Conservation (phyloP, 2,797 vertebrate species). For the Lindbergichthys nudifrons region DNA sequence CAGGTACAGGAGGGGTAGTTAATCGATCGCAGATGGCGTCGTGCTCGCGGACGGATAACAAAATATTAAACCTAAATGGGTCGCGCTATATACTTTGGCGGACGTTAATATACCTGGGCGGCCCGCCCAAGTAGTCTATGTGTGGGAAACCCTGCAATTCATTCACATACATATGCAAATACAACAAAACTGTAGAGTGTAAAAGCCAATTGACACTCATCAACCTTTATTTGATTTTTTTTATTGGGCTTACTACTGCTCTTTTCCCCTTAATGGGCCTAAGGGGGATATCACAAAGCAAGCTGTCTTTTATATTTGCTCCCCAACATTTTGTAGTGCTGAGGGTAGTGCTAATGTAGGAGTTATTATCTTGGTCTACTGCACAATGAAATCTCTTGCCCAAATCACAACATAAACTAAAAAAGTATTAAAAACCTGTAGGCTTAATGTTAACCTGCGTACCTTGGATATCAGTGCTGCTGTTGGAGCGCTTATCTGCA, state of each 20-base stretch:
- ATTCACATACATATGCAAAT: neutral
- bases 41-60: too few relatives aligned
- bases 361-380: neutral
- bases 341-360: neutral
- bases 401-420: neutral
- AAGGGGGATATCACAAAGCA: conserved; percentile 11
- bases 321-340: neutral
- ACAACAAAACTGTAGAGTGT: neutral
- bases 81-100: too few relatives aligned
- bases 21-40: too few relatives aligned
- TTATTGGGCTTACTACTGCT: neutral
- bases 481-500: conserved; percentile 89
- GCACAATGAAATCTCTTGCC: neutral
- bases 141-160: neutral
- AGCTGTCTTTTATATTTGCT: neutral
- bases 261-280: conserved; percentile 19
- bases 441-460: conserved; percentile 20
- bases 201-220: neutral
- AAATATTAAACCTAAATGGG: too few relatives aligned
- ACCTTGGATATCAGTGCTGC: conserved; percentile 92
- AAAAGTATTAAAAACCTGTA: neutral
- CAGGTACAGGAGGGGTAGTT: too few relatives aligned
- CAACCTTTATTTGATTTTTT: too few relatives aligned
- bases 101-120: too few relatives aligned
- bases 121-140: too few relatives aligned